phyloP scores from a whole-genome alignment of 2,113 vertebrate genomes.

The Pedetes capensis region DNA sequence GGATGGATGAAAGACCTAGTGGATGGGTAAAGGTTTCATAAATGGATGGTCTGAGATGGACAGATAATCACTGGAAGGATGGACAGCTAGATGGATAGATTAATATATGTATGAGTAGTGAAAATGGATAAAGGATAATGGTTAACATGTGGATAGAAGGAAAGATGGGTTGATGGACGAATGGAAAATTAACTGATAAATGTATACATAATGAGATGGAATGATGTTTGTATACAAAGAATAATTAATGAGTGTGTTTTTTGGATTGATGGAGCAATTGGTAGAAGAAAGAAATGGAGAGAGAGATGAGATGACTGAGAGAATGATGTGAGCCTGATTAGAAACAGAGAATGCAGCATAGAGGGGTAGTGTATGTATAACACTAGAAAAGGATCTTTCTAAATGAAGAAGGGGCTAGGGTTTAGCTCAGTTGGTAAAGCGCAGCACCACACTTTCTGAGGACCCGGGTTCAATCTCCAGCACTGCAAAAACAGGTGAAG shows the following conservation, averaged over 20 bases:
- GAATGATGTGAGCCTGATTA: not conserved
- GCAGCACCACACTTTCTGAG: too few species aligned
- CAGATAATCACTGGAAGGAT: not conserved
- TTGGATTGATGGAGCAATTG: not conserved
- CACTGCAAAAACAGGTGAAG: too few species aligned
- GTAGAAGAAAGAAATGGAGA: not conserved
- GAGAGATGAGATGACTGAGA: not conserved
- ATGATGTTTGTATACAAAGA: not conserved
- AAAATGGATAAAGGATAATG: too few species aligned
- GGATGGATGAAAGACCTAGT: not conserved
- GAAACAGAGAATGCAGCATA: not conserved
- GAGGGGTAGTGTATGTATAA: not conserved
- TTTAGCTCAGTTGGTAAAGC: too few species aligned
- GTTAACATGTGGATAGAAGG: not conserved
- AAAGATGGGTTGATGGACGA: not conserved
- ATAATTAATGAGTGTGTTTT: not conserved
- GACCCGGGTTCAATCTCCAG: too few species aligned
- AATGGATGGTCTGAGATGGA: not conserved
- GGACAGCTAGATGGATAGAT: not conserved
- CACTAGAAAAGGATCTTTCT: not conserved
- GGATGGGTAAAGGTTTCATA: not conserved
- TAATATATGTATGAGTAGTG: not conserved
- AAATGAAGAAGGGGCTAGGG: too few species aligned
- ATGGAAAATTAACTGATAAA: not conserved
- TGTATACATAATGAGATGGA: not conserved